Evolutionary conservation across 2,888 invertebrate genomes (phyloP), one percentile per base, ranked within the genome.

Genomic region (Coelopa pilipes): DNA sequence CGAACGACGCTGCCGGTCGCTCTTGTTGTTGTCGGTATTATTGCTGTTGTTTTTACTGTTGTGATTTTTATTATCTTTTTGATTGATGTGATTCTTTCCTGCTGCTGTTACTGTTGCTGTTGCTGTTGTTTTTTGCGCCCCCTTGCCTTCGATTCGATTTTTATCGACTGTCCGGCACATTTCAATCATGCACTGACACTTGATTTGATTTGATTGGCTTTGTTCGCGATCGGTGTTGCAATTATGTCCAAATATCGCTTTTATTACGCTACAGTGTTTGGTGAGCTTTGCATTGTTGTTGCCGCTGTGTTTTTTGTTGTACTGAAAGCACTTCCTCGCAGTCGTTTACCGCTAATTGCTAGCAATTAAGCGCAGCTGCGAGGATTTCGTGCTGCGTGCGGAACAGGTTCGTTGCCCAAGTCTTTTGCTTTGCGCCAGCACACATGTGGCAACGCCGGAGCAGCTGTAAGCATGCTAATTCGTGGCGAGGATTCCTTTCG

Each of bases 331-430:
- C 11, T 19, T 53, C 53, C 53, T 55, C 10, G 19, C 9, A 13
- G 55, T 55, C 21, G 57, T n/a, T 53, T 53, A 53, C 53, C 53
- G 34, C 34, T 34, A 34, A 34, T 34, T 34, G 34, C 34, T 34
- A 34, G 34, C 34, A 34, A 34, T 34, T 34, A 34, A 34, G 34
- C 34, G 34, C 34, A 34, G 34, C 21, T 59, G 57, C 17, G 21
- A 24, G 57, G 24, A 59, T 59, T 59, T 21, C 57, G 24, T 17
- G 57, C 19, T n/a, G 21, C 24, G 19, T 59, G 21, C 11, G 57
- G 21, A 59, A 11, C 65, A 65, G 46, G 65, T 65, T 65, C 47
- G 46, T 45, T 65, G 65, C 65, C 46, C 46, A 65, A 65, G 47
- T 65, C 65, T 65, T 65, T 65, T 47, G 65, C 46, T 65, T 65